Percentiles rank a stretch among this genome's conserved stretches.
Conservation (phyloP, 2,888 invertebrate species). For the Cartodere bifasciata region DNA sequence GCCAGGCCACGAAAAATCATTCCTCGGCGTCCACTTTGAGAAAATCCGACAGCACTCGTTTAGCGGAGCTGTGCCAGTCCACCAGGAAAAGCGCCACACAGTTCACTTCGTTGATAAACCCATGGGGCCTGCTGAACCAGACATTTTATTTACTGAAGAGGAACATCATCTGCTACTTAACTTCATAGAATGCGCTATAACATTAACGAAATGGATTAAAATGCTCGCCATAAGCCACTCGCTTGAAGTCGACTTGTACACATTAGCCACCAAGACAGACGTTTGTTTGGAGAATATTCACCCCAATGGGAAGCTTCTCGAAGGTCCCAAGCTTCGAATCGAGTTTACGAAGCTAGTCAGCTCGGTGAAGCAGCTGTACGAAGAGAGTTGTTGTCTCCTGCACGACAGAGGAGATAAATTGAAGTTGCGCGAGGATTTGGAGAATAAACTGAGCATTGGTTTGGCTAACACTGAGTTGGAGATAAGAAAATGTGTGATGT, state of each 20-base stretch:
- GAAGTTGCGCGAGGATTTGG: conserved; percentile 52
- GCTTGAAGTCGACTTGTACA: conserved; percentile 61
- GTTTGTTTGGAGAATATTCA: conserved; percentile 59
- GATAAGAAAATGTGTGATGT: conserved; percentile 53
- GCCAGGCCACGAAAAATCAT: conserved; percentile 32
- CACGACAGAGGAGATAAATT: conserved; percentile 54
- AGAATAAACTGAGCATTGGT: conserved; percentile 52
- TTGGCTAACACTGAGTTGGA: conserved; percentile 60
- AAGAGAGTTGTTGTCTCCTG: conserved; percentile 57
- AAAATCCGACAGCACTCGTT: conserved; percentile 35
- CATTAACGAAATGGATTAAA: conserved; percentile 70
- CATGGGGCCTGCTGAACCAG: conserved; percentile 28
- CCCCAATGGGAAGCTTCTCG: conserved; percentile 68
- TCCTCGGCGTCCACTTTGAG: conserved; percentile 32
- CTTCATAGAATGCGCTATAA: conserved; percentile 72
- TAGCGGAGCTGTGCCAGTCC: conserved; percentile 30
- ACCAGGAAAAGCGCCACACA: conserved; percentile 22
- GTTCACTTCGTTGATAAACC: conserved; percentile 31
- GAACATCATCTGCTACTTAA: conserved; percentile 60
- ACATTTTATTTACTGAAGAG: conserved; percentile 42
- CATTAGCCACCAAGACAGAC: conserved; percentile 60
- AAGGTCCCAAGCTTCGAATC: conserved; percentile 55
- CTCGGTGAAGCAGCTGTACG: conserved; percentile 51
- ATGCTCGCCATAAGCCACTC: conserved; percentile 44
- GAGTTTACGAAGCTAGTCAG: conserved; percentile 66